phyloP scores from a whole-genome alignment of 1,140 invertebrate species.

The Drosophila subobscura region DNA sequence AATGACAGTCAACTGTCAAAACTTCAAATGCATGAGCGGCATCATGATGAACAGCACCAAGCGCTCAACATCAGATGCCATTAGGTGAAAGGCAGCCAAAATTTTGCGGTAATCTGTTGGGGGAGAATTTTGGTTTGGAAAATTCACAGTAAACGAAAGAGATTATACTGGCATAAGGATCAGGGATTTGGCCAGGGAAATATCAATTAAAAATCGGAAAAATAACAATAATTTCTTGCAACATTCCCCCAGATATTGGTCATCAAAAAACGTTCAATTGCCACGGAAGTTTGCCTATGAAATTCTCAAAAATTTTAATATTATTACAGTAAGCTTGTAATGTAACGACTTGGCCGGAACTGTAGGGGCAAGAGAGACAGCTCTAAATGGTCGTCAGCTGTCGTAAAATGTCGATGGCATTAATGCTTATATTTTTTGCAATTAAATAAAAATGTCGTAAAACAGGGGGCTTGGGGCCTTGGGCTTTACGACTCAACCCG shows the following conservation, averaged over 20 bases:
- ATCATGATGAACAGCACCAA: constrained; percentile 69
- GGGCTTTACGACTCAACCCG: constrained; percentile 60
- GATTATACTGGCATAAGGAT: neutral
- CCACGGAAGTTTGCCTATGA: constrained; percentile 13
- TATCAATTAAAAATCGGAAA: neutral
- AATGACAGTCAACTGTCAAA: constrained; percentile 81
- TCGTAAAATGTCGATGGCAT: constrained; percentile 60
- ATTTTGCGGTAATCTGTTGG: neutral
- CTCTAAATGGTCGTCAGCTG: constrained; percentile 46
- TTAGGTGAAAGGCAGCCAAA: constrained; percentile 1
- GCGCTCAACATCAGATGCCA: neutral
- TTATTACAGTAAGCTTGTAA: constrained; percentile 53
- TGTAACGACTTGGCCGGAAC: constrained; percentile 60
- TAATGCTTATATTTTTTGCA: constrained; percentile 63
- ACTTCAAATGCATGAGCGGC: constrained; percentile 75
- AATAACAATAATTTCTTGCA: no score
- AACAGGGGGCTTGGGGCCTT: constrained; percentile 30
- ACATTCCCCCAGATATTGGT: constrained; percentile 18
- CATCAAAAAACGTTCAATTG: constrained; percentile 11
- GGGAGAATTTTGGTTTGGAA: constrained; percentile 15
- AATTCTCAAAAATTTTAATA: constrained; percentile 55
- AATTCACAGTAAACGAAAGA: constrained; percentile 10
- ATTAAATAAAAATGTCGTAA: constrained; percentile 80
- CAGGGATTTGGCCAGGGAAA: constrained; percentile 4
- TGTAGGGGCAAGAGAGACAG: constrained; percentile 14